Evolutionary conservation across 2,888 invertebrate species (phyloP).

Genomic region (Himalopsyche kuldschensis): DNA sequence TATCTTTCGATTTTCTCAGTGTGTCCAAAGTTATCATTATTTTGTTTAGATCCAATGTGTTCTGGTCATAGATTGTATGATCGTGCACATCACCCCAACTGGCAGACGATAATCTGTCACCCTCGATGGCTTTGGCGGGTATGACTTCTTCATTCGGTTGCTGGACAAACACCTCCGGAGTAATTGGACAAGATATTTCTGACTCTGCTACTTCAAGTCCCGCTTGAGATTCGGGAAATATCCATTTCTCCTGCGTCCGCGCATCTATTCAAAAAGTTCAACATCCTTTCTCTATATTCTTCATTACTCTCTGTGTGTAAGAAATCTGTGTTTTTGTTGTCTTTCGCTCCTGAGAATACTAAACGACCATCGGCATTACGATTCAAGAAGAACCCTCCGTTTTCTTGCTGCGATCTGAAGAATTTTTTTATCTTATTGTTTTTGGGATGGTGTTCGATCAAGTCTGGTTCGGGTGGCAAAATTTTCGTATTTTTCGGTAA

Average conservation of each 20-base stretch:
- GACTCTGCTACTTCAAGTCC: constrained; percentile 44
- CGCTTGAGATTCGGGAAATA: background rate
- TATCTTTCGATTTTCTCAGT: constrained; percentile 39
- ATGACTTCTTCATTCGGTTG: constrained; percentile 42
- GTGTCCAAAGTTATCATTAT: constrained; percentile 43
- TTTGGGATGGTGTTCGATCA: constrained; percentile 59
- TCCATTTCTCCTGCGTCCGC: constrained; percentile 41
- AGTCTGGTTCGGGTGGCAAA: constrained; percentile 55
- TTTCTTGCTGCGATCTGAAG: constrained; percentile 51
- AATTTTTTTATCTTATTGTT: constrained; percentile 58
- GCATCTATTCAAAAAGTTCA: constrained; percentile 53
- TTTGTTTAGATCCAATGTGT: constrained; percentile 53
- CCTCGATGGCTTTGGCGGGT: constrained; percentile 43
- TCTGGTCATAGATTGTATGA: constrained; percentile 55
- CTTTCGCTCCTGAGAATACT: constrained; percentile 42
- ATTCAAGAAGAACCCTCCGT: constrained; percentile 53
- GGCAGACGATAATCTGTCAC: background rate
- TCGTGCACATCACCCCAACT: constrained; percentile 54
- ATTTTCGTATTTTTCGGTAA: constrained; percentile 51
- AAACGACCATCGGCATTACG: background rate
- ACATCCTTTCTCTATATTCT: constrained; percentile 56
- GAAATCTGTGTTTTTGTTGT: constrained; percentile 45
- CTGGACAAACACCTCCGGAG: background rate
- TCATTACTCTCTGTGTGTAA: constrained; percentile 48
- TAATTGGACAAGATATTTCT: background rate